Evolutionary conservation across 1,140 invertebrate genomes (phyloP).

Genomic region (Brachionus paranguensis): DNA sequence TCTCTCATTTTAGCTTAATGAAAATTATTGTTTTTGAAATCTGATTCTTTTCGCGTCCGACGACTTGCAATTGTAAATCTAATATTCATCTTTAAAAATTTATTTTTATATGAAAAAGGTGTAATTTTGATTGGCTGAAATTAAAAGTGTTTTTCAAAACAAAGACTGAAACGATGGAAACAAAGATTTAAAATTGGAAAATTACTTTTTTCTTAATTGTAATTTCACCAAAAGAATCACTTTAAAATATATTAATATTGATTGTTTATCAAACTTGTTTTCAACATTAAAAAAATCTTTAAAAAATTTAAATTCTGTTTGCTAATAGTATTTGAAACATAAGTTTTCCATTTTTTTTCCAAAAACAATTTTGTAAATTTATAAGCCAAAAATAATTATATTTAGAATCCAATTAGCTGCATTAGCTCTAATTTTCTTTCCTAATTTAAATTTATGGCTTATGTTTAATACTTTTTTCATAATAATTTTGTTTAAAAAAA

Average conservation of each 20-base stretch:
- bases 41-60: too few species aligned
- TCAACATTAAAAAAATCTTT: neutral
- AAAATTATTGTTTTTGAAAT: too few species aligned
- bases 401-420: neutral
- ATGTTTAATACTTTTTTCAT: too few species aligned
- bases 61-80: too few species aligned
- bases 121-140: neutral
- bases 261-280: neutral
- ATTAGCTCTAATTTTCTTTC: neutral
- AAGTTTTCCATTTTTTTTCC: neutral
- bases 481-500: too few species aligned
- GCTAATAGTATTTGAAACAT: neutral
- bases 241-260: neutral
- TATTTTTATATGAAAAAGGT: too few species aligned
- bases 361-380: neutral
- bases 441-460: too few species aligned
- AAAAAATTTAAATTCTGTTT: neutral
- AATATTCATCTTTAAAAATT: too few species aligned
- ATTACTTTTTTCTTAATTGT: neutral
- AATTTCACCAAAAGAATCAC: neutral
- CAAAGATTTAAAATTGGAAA: neutral
- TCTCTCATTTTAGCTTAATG: conserved; percentile 55
- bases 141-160: neutral
- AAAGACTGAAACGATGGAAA: neutral
- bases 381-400: neutral